A percentile compares a stretch with the other conserved stretches of the same genome.
These are phyloP conservation scores for Ondatra zibethicus DNA, from an alignment of 2,113 vertebrate species.

Conservation along the genomic window DNA sequence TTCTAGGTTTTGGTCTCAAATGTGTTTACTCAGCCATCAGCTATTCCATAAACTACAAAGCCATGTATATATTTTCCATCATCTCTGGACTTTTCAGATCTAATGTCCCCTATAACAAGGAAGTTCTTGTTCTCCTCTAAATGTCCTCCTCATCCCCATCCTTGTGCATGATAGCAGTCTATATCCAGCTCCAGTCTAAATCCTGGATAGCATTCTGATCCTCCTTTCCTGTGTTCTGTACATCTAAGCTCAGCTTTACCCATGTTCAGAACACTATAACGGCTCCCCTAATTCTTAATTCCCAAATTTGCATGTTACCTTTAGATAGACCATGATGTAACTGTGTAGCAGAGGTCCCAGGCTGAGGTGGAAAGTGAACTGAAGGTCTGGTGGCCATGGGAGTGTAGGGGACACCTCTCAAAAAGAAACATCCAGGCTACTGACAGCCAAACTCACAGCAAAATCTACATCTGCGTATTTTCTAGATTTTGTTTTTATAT, in stretches of 20 bases:
- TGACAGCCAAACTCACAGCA: background rate
- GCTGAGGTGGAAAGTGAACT: background rate
- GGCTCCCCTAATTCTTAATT: background rate
- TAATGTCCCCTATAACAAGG: background rate
- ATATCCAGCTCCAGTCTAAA: background rate
- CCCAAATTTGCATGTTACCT: background rate
- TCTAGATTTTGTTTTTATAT: background rate
- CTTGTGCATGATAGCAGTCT: background rate
- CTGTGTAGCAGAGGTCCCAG: background rate
- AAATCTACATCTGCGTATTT: background rate
- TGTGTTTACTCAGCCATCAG: background rate
- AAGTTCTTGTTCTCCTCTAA: background rate
- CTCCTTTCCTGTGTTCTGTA: background rate
- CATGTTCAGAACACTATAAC: background rate
- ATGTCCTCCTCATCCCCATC: background rate
- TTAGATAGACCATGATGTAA: background rate
- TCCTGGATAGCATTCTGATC: background rate
- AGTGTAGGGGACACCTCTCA: background rate
- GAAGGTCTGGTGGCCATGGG: too few relatives aligned
- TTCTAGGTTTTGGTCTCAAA: slow-evolving; percentile 28
- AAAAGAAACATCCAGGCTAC: background rate
- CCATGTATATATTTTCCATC: background rate
- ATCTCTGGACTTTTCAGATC: slow-evolving; percentile 8
- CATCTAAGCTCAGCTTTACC: background rate
- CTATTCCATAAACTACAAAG: background rate